These are phyloP conservation scores for Leucania comma DNA, from an alignment of 2,888 invertebrate species.

Conservation along the genomic window DNA sequence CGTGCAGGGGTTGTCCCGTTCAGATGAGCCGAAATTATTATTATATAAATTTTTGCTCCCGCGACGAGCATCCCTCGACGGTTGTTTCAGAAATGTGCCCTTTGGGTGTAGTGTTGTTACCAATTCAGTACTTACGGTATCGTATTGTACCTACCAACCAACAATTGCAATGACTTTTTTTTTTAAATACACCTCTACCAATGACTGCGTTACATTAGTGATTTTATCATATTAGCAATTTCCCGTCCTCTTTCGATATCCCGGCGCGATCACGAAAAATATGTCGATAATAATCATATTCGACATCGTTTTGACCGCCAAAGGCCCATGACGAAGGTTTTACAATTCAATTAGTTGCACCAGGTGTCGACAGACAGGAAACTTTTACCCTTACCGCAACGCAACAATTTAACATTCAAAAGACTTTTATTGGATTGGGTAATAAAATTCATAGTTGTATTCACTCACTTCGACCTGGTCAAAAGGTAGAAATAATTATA, in stretches of 20 bases:
- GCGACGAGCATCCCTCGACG: slow-evolving; percentile 76
- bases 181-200: slow-evolving; percentile 16
- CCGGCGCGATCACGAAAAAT: slow-evolving; percentile 81
- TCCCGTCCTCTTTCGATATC: slow-evolving; percentile 73
- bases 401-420: slow-evolving; percentile 82
- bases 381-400: slow-evolving; percentile 76
- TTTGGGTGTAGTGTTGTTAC: slow-evolving; percentile 75
- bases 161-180: not conserved
- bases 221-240: slow-evolving; percentile 71
- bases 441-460: slow-evolving; percentile 79
- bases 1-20: slow-evolving; percentile 75
- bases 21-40: slow-evolving; percentile 82
- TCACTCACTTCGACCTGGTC: slow-evolving; percentile 59
- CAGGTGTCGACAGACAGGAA: slow-evolving; percentile 85
- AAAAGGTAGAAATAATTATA: slow-evolving; percentile 26
- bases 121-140: slow-evolving; percentile 36
- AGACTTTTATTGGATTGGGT: slow-evolving; percentile 76
- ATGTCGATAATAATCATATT: slow-evolving; percentile 86
- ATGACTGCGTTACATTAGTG: slow-evolving; percentile 41
- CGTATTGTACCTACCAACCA: slow-evolving; percentile 23
- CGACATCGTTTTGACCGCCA: slow-evolving; percentile 85
- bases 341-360: slow-evolving; percentile 89
- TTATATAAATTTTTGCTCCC: slow-evolving; percentile 82
- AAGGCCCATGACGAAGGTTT: slow-evolving; percentile 87
- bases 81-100: slow-evolving; percentile 82